phyloP scores from a whole-genome alignment of 2,113 vertebrate genomes.

The Ctenomys sociabilis region DNA sequence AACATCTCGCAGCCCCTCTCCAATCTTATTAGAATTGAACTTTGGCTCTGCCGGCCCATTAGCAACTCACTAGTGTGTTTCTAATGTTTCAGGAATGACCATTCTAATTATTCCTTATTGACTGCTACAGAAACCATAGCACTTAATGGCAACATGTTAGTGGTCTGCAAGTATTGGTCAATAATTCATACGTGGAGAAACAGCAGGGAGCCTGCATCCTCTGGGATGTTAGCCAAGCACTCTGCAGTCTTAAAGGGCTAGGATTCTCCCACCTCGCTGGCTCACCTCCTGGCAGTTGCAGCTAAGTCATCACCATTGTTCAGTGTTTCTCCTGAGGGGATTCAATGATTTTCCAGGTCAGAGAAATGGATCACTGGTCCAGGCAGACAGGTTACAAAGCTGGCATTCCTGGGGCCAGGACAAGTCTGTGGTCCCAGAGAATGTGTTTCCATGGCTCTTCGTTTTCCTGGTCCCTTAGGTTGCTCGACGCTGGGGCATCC shows the following conservation, averaged over 20 bases:
- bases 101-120: conserved; percentile 83
- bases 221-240: conserved; percentile 67
- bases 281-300: conserved; percentile 12
- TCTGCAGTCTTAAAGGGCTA: conserved; percentile 53
- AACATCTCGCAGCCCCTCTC: conserved; percentile 65
- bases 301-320: conserved; percentile 61
- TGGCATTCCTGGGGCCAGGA: background rate
- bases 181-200: conserved; percentile 72
- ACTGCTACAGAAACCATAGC: conserved; percentile 81
- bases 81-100: conserved; percentile 82
- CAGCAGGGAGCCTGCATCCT: conserved; percentile 63
- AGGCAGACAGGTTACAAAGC: background rate
- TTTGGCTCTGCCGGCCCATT: conserved; percentile 81
- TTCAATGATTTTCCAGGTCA: conserved; percentile 41
- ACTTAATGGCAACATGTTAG: conserved; percentile 79
- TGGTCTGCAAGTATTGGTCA: conserved; percentile 79
- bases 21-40: conserved; percentile 84
- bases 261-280: conserved; percentile 43
- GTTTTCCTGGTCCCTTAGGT: conserved; percentile 86
- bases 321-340: conserved; percentile 43
- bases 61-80: conserved; percentile 80
- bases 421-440: background rate
- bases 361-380: conserved; percentile 18
- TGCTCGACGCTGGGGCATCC: conserved; percentile 97
- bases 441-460: conserved; percentile 19